Evolutionary conservation across 2,888 invertebrate species (phyloP).

Genomic region (Coronaproctus castanopsis): DNA sequence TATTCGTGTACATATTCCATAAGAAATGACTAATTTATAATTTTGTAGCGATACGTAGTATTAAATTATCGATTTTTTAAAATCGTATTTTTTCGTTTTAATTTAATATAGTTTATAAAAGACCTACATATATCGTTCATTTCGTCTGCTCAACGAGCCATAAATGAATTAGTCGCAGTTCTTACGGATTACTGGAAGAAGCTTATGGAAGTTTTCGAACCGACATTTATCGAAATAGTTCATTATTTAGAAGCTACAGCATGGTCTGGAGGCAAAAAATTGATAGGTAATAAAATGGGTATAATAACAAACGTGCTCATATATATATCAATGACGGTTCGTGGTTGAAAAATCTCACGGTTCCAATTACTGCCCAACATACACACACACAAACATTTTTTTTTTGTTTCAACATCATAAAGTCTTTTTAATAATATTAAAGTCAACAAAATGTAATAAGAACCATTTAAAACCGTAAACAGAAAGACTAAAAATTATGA

Average conservation of each 20-base stretch:
- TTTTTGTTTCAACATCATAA: too few species aligned
- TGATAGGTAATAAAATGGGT: slow-evolving; percentile 37
- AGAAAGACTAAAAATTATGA: too few species aligned
- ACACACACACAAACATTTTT: too few species aligned
- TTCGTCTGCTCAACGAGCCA: slow-evolving; percentile 51
- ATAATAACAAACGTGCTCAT: neutral
- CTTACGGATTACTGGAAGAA: slow-evolving; percentile 50
- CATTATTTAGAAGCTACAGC: slow-evolving; percentile 54
- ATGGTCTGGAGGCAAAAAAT: slow-evolving; percentile 50
- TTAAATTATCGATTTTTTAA: neutral
- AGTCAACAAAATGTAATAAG: neutral
- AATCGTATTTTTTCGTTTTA: slow-evolving; percentile 2
- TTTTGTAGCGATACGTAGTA: too few species aligned
- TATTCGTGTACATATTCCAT: too few species aligned
- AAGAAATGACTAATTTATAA: too few species aligned
- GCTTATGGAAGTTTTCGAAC: slow-evolving; percentile 50
- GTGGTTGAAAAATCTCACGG: too few species aligned
- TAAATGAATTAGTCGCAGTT: slow-evolving; percentile 43
- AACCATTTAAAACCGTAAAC: too few species aligned
- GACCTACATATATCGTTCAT: slow-evolving; percentile 48
- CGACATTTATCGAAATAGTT: slow-evolving; percentile 50
- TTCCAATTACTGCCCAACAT: too few species aligned
- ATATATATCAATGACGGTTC: neutral
- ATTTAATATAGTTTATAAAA: slow-evolving; percentile 46
- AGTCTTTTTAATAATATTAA: too few species aligned